phyloP scores from a whole-genome alignment of 2,113 vertebrate species.

The Tamias sibiricus region DNA sequence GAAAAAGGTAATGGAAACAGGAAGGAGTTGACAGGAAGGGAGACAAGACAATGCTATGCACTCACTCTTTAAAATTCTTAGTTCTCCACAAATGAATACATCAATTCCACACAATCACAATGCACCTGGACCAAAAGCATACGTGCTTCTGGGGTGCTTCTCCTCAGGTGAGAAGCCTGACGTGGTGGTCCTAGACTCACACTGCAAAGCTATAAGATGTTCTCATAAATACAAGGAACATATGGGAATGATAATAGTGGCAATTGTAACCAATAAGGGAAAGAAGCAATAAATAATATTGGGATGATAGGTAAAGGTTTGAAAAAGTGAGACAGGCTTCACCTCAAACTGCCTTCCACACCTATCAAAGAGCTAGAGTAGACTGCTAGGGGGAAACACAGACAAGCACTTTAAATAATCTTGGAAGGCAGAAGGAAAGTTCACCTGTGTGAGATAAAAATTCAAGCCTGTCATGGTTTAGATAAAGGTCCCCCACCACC shows the following conservation, averaged over 20 bases:
- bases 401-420: neutral
- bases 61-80: neutral
- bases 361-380: neutral
- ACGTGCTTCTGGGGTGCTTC: neutral
- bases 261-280: neutral
- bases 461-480: neutral
- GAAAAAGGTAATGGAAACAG: neutral
- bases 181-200: rapidly evolving
- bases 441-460: neutral
- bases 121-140: neutral
- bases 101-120: neutral
- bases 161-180: neutral
- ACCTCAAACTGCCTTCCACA: neutral
- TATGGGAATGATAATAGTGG: too few relatives aligned
- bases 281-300: neutral
- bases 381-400: neutral
- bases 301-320: neutral
- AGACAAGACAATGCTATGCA: neutral
- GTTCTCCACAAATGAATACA: neutral
- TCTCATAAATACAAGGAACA: rapidly evolving
- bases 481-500: too few relatives aligned
- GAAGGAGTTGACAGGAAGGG: neutral
- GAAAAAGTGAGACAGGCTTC: neutral
- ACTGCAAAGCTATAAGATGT: rapidly evolving
- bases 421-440: neutral